Percentiles rank a stretch among this genome's conserved stretches.
These are phyloP conservation scores for Poecilobothrus nobilitatus DNA, from an alignment of 2,888 invertebrate genomes.

Conservation along the genomic window DNA sequence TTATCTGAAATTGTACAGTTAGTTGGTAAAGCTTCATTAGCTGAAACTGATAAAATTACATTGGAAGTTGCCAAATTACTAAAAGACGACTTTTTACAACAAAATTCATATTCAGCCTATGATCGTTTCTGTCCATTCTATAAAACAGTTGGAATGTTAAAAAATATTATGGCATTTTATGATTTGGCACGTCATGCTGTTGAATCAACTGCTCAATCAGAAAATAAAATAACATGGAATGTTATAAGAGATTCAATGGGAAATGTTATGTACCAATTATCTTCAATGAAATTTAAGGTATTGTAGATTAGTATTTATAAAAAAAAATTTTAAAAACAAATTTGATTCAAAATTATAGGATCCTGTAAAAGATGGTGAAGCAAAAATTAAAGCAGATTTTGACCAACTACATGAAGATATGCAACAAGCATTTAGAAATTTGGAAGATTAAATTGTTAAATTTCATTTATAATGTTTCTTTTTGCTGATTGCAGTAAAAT, in stretches of 20 bases:
- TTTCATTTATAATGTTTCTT: too few relatives aligned
- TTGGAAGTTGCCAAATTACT: conserved; percentile 96
- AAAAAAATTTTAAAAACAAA: neutral
- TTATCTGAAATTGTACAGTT: conserved; percentile 99
- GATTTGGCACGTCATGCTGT: conserved; percentile 97
- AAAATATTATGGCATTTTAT: conserved; percentile 96
- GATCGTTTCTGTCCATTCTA: conserved; percentile 99
- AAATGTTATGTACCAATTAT: conserved; percentile 90
- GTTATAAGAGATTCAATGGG: conserved; percentile 96
- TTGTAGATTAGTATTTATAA: neutral
- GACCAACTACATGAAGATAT: conserved; percentile 96
- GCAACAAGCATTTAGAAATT: conserved; percentile 93
- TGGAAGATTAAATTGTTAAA: conserved; percentile 73
- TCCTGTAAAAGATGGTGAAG: conserved; percentile 96
- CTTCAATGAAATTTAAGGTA: conserved; percentile 99
- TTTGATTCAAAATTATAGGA: conserved; percentile 54
- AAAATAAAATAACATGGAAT: conserved; percentile 98
- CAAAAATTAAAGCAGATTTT: conserved; percentile 93
- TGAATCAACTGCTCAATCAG: conserved; percentile 95
- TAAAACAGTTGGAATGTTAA: conserved; percentile 98
- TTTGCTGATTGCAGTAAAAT: too few relatives aligned
- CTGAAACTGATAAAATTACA: conserved; percentile 98
- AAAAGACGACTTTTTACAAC: conserved; percentile 99
- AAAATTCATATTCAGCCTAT: conserved; percentile 94
- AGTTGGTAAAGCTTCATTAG: conserved; percentile 97